phyloP scores from a whole-genome alignment of 2,797 vertebrate species.

The Acridotheres tristis region DNA sequence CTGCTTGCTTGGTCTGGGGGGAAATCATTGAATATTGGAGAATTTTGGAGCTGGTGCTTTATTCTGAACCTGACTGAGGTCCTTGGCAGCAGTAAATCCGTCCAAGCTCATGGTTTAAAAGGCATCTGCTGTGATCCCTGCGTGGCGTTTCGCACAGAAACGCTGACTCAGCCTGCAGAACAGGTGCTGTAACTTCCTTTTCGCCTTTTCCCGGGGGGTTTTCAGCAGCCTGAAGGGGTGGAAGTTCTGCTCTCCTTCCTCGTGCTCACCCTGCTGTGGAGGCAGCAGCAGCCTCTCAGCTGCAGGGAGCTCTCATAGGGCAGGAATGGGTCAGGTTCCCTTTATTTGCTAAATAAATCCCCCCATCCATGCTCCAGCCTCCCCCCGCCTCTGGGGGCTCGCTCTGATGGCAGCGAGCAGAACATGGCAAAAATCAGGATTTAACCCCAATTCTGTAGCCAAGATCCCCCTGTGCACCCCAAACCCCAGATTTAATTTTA shows the following conservation, averaged over 20 bases:
- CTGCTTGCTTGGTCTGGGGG: neutral
- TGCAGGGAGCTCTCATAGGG: neutral
- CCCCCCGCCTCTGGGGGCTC: neutral
- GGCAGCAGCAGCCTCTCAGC: no score
- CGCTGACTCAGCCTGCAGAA: neutral
- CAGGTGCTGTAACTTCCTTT: accelerated
- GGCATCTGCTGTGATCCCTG: neutral
- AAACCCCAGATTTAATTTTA: neutral
- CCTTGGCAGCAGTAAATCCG: neutral
- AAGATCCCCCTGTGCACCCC: neutral
- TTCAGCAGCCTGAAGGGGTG: accelerated
- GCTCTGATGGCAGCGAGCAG: neutral
- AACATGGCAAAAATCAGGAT: neutral
- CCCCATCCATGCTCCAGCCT: neutral
- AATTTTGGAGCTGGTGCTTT: neutral
- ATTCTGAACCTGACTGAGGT: neutral
- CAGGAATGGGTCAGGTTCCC: neutral
- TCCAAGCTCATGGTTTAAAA: accelerated
- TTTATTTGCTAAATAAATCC: neutral
- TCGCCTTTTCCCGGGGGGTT: no score
- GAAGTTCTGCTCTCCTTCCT: neutral
- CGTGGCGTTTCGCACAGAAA: accelerated
- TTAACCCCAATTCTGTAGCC: no score
- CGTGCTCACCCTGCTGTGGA: neutral
- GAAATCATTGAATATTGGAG: neutral